A percentile compares a stretch with the other conserved stretches of the same genome.
phyloP scores from a whole-genome alignment of 1,140 invertebrate genomes.

The Hirudo medicinalis region DNA sequence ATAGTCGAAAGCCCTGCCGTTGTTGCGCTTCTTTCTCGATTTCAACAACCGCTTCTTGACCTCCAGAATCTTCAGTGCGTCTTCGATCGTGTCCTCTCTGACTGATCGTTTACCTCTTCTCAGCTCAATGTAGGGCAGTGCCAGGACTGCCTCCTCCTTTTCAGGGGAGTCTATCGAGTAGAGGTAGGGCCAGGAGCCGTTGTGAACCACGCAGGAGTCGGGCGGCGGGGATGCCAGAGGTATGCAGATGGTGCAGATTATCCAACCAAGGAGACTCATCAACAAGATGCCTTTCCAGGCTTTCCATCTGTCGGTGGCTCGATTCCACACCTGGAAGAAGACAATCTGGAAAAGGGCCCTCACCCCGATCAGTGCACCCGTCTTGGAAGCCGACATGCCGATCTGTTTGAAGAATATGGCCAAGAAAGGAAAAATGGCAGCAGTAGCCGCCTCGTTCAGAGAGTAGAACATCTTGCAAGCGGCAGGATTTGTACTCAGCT shows the following conservation, averaged over 20 bases:
- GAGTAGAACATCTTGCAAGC: slow-evolving; percentile 2
- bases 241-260: slow-evolving; percentile 5
- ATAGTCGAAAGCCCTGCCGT: slow-evolving; percentile 1
- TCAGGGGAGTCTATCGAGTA: background rate
- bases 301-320: background rate
- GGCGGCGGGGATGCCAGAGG: background rate
- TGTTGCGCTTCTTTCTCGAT: background rate
- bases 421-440: background rate
- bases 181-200: background rate
- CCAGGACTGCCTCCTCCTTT: background rate
- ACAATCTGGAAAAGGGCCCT: background rate
- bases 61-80: background rate
- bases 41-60: background rate
- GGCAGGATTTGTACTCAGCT: background rate
- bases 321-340: slow-evolving; percentile 1
- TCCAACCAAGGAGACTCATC: background rate
- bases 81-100: background rate
- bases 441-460: background rate
- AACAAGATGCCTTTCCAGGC: background rate
- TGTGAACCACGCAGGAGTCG: background rate
- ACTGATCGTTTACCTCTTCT: background rate
- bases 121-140: background rate
- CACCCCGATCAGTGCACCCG: background rate
- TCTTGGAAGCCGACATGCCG: background rate
- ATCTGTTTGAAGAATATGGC: slow-evolving; percentile 10